Evolutionary conservation across 2,888 invertebrate genomes (phyloP).

Genomic region (Gymnocheta viridis): DNA sequence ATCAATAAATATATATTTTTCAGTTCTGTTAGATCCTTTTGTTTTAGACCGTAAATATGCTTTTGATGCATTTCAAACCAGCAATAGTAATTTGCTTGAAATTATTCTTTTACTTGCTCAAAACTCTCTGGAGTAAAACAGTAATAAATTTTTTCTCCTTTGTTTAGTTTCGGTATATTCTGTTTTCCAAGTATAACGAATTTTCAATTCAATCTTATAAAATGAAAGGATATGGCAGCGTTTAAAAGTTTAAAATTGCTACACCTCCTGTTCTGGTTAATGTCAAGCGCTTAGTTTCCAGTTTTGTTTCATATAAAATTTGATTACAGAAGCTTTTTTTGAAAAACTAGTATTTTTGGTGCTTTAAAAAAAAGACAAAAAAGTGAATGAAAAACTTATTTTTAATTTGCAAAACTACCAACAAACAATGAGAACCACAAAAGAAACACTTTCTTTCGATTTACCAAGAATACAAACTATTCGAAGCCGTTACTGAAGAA

Average conservation of each 20-base stretch:
- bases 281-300: conserved; percentile 50
- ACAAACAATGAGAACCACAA: conserved; percentile 32
- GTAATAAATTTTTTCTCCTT: neutral
- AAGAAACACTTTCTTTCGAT: conserved; percentile 47
- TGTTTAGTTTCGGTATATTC: neutral
- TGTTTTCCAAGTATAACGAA: conserved; percentile 1
- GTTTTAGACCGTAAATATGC: no score
- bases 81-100: conserved; percentile 14
- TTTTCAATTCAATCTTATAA: conserved; percentile 35
- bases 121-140: neutral
- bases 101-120: conserved; percentile 4
- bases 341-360: neutral
- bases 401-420: conserved; percentile 56
- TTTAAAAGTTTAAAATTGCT: neutral
- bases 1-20: no score
- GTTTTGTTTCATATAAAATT: conserved; percentile 33
- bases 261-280: conserved; percentile 34
- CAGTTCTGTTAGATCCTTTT: no score
- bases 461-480: conserved; percentile 9
- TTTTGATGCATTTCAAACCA: no score
- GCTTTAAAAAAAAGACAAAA: neutral
- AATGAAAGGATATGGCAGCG: neutral
- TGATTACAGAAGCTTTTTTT: conserved; percentile 51
- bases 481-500: conserved; percentile 23
- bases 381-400: conserved; percentile 49